These are phyloP conservation scores for Myiopsitta monachus DNA, from an alignment of 2,113 vertebrate genomes.

Conservation along the genomic window DNA sequence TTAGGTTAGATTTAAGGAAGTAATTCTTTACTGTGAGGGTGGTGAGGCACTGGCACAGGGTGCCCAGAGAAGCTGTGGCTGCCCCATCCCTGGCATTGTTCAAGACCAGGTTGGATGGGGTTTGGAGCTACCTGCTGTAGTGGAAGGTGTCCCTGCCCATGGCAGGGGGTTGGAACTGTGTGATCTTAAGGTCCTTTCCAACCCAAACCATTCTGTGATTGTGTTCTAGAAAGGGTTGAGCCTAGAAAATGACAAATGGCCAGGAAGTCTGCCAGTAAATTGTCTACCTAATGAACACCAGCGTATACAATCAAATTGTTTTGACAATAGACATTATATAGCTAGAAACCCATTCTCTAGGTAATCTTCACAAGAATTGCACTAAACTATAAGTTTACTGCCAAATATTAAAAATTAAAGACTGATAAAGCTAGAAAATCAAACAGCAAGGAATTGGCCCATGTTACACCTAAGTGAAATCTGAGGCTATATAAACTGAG, in stretches of 20 bases:
- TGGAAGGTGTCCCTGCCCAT: not conserved
- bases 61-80: not conserved
- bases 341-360: not conserved
- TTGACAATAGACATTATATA: not conserved
- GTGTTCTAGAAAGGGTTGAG: not conserved
- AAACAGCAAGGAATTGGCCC: not conserved
- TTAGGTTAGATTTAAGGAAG: not conserved
- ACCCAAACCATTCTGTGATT: not conserved
- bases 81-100: not conserved
- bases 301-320: not conserved
- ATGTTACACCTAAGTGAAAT: not conserved
- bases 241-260: not conserved
- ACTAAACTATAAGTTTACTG: not conserved
- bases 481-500: not conserved
- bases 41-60: not conserved
- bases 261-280: not conserved
- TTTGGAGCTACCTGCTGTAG: not conserved
- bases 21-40: not conserved
- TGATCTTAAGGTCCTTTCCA: not conserved
- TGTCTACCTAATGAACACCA: not conserved
- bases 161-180: not conserved
- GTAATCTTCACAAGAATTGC: not conserved
- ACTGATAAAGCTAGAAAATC: not conserved
- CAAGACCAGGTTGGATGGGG: not conserved
- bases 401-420: not conserved